phyloP scores from a whole-genome alignment of 2,888 invertebrate genomes.

The Pterostichus madidus region DNA sequence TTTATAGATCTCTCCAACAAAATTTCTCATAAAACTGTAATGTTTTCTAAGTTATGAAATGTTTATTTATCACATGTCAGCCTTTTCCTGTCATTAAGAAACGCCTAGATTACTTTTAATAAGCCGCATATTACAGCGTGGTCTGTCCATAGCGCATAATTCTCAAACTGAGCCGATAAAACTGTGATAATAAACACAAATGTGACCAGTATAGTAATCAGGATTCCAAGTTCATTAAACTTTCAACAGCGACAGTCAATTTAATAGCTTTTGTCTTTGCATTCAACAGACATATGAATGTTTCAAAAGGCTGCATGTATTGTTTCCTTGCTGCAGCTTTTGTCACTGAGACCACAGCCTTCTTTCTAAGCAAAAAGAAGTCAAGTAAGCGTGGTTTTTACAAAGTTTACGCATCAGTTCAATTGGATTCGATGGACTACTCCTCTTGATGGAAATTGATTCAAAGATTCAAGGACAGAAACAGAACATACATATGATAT shows the following conservation, averaged over 20 bases:
- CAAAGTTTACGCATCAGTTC: constrained; percentile 12
- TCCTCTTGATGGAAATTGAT: neutral
- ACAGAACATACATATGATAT: neutral
- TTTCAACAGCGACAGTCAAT: constrained; percentile 41
- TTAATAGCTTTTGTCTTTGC: constrained; percentile 58
- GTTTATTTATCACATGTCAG: too few relatives aligned
- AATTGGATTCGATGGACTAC: neutral
- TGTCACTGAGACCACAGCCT: neutral
- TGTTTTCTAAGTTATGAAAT: too few relatives aligned
- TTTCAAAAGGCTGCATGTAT: constrained; percentile 53
- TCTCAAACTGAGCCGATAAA: constrained; percentile 20
- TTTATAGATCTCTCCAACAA: too few relatives aligned
- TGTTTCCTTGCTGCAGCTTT: constrained; percentile 9
- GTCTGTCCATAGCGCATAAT: neutral
- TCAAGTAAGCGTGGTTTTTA: constrained; percentile 26
- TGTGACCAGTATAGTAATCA: constrained; percentile 21
- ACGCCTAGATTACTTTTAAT: too few relatives aligned
- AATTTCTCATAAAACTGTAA: too few relatives aligned
- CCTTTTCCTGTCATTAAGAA: too few relatives aligned
- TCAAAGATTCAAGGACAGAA: neutral
- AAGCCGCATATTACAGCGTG: too few relatives aligned
- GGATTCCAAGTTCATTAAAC: constrained; percentile 36
- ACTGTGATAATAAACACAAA: constrained; percentile 30
- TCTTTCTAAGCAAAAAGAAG: constrained; percentile 36
- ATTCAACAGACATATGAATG: constrained; percentile 51